Conservation (phyloP, 1,140 invertebrate species). For the Pseudoatta argentina region DNA sequence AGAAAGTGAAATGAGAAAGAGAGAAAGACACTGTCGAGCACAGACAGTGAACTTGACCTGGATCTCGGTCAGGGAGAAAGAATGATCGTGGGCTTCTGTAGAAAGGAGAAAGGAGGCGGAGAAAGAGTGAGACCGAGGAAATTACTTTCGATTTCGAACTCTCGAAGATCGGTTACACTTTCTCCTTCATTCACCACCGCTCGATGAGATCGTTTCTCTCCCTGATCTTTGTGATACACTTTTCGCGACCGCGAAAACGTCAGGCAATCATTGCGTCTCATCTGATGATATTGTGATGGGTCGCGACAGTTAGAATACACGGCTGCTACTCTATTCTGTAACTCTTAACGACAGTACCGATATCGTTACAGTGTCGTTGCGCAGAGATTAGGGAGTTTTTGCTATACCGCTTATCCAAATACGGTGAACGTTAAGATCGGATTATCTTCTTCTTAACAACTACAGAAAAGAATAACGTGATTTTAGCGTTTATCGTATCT, state of each 20-base stretch:
- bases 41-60: constrained; percentile 81
- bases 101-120: constrained; percentile 77
- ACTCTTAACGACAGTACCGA: too few relatives aligned
- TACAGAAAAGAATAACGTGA: too few relatives aligned
- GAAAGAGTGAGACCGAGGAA: constrained; percentile 74
- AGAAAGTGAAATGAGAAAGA: constrained; percentile 70
- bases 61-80: constrained; percentile 79
- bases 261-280: not conserved
- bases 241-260: not conserved
- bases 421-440: too few relatives aligned
- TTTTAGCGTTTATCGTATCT: too few relatives aligned
- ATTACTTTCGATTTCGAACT: constrained; percentile 79
- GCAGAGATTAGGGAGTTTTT: too few relatives aligned
- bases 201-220: constrained; percentile 42
- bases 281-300: too few relatives aligned
- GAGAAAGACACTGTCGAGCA: constrained; percentile 68
- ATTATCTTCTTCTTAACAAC: too few relatives aligned
- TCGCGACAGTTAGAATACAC: not conserved
- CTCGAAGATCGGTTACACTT: constrained; percentile 75
- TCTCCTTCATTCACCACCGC: constrained; percentile 60
- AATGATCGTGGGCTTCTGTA: constrained; percentile 74
- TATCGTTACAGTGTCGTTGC: too few relatives aligned
- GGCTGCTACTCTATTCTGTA: too few relatives aligned
- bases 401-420: too few relatives aligned
- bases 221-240: not conserved